Evolutionary conservation across 1,140 invertebrate genomes (phyloP).

Genomic region (Drosophila bocki): DNA sequence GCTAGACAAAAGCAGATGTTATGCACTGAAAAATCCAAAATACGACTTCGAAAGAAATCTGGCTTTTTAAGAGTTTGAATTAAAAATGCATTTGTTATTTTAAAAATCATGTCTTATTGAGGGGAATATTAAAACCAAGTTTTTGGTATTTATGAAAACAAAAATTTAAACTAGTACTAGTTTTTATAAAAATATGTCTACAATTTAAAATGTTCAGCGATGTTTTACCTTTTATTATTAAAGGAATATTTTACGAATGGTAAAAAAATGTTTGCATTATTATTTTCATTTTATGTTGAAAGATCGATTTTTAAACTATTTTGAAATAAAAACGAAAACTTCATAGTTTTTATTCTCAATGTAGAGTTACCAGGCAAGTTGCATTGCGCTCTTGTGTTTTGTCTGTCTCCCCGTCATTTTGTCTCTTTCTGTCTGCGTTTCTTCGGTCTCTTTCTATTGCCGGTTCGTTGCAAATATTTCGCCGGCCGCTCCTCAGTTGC

Average conservation of each 20-base stretch:
- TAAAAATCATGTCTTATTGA: background rate
- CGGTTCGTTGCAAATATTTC: slow-evolving; percentile 57
- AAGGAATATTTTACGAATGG: too few relatives aligned
- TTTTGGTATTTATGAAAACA: too few relatives aligned
- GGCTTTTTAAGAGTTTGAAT: background rate
- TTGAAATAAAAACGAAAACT: background rate
- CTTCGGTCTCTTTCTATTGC: slow-evolving; percentile 46
- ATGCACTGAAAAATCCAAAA: background rate
- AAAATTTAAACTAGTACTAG: too few relatives aligned
- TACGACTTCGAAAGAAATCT: background rate
- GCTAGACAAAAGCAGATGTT: slow-evolving; percentile 67
- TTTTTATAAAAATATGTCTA: too few relatives aligned
- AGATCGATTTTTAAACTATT: too few relatives aligned
- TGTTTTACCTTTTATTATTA: too few relatives aligned
- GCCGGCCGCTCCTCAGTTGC: slow-evolving; percentile 44
- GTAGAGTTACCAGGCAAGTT: slow-evolving; percentile 36
- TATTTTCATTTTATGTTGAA: too few relatives aligned
- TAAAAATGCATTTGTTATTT: background rate
- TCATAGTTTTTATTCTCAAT: background rate
- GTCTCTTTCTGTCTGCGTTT: slow-evolving; percentile 35
- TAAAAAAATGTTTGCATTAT: too few relatives aligned
- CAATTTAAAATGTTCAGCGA: too few relatives aligned
- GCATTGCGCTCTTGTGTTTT: slow-evolving; percentile 36
- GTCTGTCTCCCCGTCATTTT: slow-evolving; percentile 8
- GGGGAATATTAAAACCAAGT: too few relatives aligned